Evolutionary conservation across 2,888 invertebrate genomes (phyloP).

Genomic region (Stenotaenia linearis): DNA sequence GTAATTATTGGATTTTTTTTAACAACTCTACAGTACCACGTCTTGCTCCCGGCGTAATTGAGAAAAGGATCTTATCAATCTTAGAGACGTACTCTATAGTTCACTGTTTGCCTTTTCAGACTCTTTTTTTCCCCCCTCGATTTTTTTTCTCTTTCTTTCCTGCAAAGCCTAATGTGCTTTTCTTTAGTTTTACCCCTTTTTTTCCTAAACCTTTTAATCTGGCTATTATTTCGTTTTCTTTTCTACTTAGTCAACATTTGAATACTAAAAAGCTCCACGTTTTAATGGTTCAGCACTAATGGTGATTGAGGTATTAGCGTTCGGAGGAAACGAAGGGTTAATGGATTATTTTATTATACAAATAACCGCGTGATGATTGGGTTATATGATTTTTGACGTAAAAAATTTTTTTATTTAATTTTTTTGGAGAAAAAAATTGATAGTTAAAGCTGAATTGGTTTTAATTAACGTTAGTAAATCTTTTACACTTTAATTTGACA

Average conservation of each 20-base stretch:
- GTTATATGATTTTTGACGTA: neutral
- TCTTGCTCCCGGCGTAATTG: neutral
- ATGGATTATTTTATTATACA: neutral
- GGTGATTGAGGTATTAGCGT: slow-evolving; percentile 1
- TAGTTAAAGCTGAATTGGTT: neutral
- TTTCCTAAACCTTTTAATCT: neutral
- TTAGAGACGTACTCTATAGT: neutral
- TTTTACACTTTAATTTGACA: slow-evolving; percentile 5
- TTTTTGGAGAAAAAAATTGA: neutral
- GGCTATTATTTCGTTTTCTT: neutral
- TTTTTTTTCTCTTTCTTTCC: neutral
- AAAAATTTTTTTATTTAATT: neutral
- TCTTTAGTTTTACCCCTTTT: neutral
- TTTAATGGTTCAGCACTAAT: neutral
- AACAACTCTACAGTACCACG: neutral
- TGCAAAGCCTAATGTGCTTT: neutral
- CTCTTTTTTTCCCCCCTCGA: neutral
- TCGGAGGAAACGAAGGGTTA: neutral
- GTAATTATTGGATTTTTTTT: neutral
- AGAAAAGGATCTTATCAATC: slow-evolving; percentile 12
- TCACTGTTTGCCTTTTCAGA: neutral
- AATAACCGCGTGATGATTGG: neutral
- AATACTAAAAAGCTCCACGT: neutral
- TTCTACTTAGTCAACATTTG: neutral
- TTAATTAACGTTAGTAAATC: neutral